These are phyloP conservation scores for Drosophila lowei DNA, from an alignment of 1,140 invertebrate genomes.

Conservation along the genomic window DNA sequence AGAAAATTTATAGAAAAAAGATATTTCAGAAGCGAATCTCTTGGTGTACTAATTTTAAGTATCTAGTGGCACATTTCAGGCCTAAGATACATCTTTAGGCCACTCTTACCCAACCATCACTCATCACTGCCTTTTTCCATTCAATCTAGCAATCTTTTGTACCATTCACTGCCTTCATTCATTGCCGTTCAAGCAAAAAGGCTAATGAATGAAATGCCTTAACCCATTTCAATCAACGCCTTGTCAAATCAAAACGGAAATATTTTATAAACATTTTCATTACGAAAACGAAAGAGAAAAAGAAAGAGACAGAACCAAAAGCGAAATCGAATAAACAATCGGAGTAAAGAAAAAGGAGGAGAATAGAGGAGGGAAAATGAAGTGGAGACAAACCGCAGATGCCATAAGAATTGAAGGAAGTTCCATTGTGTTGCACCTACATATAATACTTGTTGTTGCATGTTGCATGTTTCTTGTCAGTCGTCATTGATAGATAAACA, in stretches of 20 bases:
- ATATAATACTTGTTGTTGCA: conserved; percentile 25
- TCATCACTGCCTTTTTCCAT: not conserved
- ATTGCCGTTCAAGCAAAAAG: conserved; percentile 27
- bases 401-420: conserved; percentile 66
- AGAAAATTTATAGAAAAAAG: too few species aligned
- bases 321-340: conserved; percentile 26
- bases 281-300: conserved; percentile 18
- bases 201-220: conserved; percentile 63
- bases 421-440: conserved; percentile 50
- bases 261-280: conserved; percentile 79
- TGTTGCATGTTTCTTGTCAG: conserved; percentile 77
- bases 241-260: conserved; percentile 73
- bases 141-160: not conserved
- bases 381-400: conserved; percentile 29
- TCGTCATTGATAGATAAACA: conserved; percentile 78
- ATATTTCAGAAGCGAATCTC: too few species aligned
- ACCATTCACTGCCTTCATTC: not conserved
- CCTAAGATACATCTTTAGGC: too few species aligned
- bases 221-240: conserved; percentile 72
- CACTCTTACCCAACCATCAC: not conserved
- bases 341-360: not conserved
- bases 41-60: too few species aligned
- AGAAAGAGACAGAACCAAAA: not conserved
- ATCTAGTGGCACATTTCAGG: too few species aligned
- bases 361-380: not conserved